Evolutionary conservation across 2,888 invertebrate species (phyloP).

Genomic region (Vesta saturnalis): DNA sequence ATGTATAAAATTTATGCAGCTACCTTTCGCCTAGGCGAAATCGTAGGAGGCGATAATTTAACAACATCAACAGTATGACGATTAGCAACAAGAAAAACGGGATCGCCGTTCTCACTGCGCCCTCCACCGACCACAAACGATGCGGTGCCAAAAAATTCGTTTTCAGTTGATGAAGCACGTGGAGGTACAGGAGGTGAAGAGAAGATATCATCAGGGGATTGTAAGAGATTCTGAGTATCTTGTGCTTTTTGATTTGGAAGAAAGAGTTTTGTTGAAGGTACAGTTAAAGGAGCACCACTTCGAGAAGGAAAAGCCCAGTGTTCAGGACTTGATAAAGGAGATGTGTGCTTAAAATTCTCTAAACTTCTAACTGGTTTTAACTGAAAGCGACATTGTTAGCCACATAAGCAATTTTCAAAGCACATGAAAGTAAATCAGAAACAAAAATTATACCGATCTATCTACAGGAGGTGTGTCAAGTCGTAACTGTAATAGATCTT

Average conservation of each 20-base stretch:
- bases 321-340: constrained; percentile 53
- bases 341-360: constrained; percentile 65
- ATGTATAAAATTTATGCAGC: no score
- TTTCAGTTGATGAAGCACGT: constrained; percentile 37
- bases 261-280: constrained; percentile 50
- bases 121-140: constrained; percentile 63
- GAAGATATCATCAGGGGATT: constrained; percentile 60
- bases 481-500: constrained; percentile 66
- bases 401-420: constrained; percentile 18
- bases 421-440: neutral
- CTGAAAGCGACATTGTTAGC: constrained; percentile 54
- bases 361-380: constrained; percentile 70
- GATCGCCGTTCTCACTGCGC: constrained; percentile 61
- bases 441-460: constrained; percentile 65
- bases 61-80: constrained; percentile 62
- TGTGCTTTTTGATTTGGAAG: constrained; percentile 45
- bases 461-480: constrained; percentile 69
- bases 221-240: constrained; percentile 59
- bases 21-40: constrained; percentile 60
- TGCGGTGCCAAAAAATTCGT: constrained; percentile 58
- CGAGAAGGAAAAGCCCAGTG: constrained; percentile 53
- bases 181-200: constrained; percentile 57
- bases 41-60: constrained; percentile 61
- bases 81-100: constrained; percentile 62
- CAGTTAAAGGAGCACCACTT: constrained; percentile 48